Base-by-base conservation (phyloP, 2,888 invertebrate genomes). In the Malthinus flaveolus region DNA sequence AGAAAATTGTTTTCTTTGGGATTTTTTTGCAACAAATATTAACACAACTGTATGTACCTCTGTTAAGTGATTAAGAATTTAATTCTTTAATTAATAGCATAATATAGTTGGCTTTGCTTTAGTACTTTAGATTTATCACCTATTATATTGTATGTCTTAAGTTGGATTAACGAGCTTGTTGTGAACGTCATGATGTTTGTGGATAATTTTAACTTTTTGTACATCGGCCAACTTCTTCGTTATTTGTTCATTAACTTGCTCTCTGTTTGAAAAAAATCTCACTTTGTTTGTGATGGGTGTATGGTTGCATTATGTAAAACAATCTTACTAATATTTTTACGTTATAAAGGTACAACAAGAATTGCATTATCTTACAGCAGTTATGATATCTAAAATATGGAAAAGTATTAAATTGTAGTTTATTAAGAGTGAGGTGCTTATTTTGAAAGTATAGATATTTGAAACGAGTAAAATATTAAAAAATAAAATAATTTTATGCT, bases 41-140 rank as follows among this genome's bases (percentile, higher is more conserved):
- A 31, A 49, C 32, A 49, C 44, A 34, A 42, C 48, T 11, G 37
- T 23, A 23, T 23, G 23, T 50, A 55, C 50, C 54, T 59, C 55
- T 50, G 34, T 49, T 50, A 56, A 49, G 13, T 45, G 23, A 49
- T 23, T 32, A 44, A 42, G 42, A 33, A 54, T 23, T 33, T 11
- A 45, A 49, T 50, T 49, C 46, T 42, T 49, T 44, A 54, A 54
- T 48, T 48, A 23, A 45, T 45, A 39, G 11, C 44, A 50, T 23
- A 33, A 48, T 49, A 36, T 56, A 52, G 57, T 54, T 61, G 46
- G 61, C 61, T 57, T 61, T 57, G 61, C 61, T 61, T 60, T 61
- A 57, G 57, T 49, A 57, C 35, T 53, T 59, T 56, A 56, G 54
- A 54, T 49, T 23, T 53, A 35, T 35, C 13, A 42, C 42, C 52